phyloP scores from a whole-genome alignment of 1,140 invertebrate species.

The Lucilia sericata region DNA sequence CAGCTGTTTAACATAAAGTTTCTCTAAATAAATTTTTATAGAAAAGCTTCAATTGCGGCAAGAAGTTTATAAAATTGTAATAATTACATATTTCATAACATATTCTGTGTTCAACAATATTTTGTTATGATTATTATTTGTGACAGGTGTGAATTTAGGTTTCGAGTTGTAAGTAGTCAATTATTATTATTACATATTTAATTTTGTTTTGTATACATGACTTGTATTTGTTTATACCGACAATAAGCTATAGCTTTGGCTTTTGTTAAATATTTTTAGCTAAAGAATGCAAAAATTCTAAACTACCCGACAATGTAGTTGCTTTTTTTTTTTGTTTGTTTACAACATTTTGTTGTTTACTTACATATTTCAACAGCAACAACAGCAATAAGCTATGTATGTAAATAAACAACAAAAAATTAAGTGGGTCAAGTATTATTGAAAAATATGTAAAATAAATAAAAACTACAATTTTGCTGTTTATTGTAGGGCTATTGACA shows the following conservation, averaged over 20 bases:
- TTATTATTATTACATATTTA: too few species aligned
- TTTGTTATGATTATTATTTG: neutral
- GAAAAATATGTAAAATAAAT: neutral
- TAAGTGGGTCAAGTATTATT: constrained; percentile 39
- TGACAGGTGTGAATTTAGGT: constrained; percentile 2
- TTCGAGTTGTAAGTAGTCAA: neutral
- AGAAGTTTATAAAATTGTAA: too few species aligned
- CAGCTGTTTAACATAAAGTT: too few species aligned
- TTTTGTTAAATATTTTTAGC: constrained; percentile 19
- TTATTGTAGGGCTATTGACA: constrained; percentile 35
- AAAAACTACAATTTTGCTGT: too few species aligned
- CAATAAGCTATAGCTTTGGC: neutral
- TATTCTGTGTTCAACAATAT: neutral
- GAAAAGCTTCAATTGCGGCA: too few species aligned
- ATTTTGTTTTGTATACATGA: neutral
- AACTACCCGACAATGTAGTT: constrained; percentile 36
- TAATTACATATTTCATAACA: neutral
- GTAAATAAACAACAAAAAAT: neutral
- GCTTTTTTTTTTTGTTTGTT: neutral
- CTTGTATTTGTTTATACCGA: neutral
- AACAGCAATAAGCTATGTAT: too few species aligned
- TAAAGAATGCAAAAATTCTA: constrained; percentile 42
- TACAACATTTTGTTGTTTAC: neutral
- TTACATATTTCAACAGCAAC: neutral
- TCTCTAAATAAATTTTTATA: too few species aligned